Conservation (phyloP, 2,113 vertebrate species). For the Gulo gulo region DNA sequence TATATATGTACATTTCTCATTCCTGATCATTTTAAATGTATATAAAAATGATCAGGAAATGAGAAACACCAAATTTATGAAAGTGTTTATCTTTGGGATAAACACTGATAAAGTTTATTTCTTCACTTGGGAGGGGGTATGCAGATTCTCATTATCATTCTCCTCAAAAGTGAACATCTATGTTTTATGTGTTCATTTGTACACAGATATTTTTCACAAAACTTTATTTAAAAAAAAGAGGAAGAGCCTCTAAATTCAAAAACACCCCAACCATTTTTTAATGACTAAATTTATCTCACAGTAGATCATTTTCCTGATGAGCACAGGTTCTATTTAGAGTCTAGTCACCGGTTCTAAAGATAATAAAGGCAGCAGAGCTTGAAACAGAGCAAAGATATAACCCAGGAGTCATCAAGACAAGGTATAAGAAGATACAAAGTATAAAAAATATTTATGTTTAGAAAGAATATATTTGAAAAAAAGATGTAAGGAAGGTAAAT, state of each 20-base stretch:
- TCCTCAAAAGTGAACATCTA: neutral
- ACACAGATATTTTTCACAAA: neutral
- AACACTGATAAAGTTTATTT: conserved; percentile 4
- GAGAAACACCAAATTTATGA: neutral
- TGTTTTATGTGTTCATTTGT: neutral
- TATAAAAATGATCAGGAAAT: neutral
- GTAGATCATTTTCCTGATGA: neutral
- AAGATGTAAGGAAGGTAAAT: neutral
- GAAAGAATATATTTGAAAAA: neutral
- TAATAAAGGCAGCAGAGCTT: neutral
- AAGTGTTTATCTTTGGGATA: neutral
- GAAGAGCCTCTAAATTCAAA: conserved; percentile 27
- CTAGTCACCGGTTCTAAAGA: neutral
- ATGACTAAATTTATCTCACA: neutral
- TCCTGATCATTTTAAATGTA: no score
- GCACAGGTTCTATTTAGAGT: neutral
- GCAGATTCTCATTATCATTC: neutral
- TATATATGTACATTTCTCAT: no score
- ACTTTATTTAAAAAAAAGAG: conserved; percentile 12
- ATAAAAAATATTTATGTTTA: neutral
- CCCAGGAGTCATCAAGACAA: neutral
- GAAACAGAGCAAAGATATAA: neutral
- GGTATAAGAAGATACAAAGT: neutral
- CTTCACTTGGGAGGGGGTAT: neutral
- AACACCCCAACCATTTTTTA: neutral